phyloP scores from a whole-genome alignment of 30 jellyfish, hydroid and myxozoan genomes.

The Sanderia malayensis region DNA sequence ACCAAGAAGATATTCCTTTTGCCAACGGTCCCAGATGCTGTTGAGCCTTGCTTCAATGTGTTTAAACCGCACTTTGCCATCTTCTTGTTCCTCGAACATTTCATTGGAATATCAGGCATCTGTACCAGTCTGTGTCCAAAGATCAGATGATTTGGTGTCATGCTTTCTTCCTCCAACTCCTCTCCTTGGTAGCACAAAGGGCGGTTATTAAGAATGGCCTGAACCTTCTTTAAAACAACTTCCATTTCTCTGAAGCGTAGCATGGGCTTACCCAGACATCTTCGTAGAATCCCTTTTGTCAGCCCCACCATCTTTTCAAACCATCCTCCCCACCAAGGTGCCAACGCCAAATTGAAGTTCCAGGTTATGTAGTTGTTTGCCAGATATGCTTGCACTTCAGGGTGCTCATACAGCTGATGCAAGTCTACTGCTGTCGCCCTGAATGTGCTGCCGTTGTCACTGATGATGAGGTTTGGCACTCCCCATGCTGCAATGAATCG shows the following conservation, averaged over 20 bases:
- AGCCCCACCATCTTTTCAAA: too few species aligned
- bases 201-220: constrained; percentile 35
- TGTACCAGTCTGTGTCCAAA: constrained; percentile 23
- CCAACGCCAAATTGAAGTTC: not conserved
- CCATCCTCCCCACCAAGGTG: too few species aligned
- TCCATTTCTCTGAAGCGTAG: constrained; percentile 4
- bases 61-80: not conserved
- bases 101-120: constrained; percentile 30
- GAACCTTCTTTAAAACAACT: constrained; percentile 5
- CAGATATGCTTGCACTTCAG: too few species aligned
- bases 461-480: not conserved
- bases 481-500: constrained; percentile 4
- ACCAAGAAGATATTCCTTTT: constrained; percentile 17
- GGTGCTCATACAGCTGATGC: not conserved
- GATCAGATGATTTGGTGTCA: constrained; percentile 40
- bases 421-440: constrained; percentile 3
- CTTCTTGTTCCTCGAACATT: not conserved
- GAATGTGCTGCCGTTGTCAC: constrained; percentile 4
- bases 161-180: constrained; percentile 17
- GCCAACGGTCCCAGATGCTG: constrained; percentile 24
- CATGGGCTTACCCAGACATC: constrained; percentile 2
- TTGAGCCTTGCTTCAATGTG: constrained; percentile 18
- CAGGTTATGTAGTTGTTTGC: constrained; percentile 12
- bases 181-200: constrained; percentile 33
- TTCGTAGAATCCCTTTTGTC: not conserved